Evolutionary conservation across 2,797 vertebrate genomes (phyloP).

Genomic region (Alfaro cultratus): DNA sequence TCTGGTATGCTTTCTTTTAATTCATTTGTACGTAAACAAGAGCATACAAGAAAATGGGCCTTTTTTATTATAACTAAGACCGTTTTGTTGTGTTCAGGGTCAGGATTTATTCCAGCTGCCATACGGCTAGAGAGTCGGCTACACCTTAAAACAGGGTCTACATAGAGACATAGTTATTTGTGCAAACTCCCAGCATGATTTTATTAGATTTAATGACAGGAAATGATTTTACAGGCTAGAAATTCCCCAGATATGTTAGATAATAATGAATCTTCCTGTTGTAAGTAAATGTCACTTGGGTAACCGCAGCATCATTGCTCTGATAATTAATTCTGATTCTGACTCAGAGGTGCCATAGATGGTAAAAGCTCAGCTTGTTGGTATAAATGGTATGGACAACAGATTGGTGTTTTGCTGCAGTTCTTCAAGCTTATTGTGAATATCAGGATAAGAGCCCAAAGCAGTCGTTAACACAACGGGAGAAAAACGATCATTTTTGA

Average conservation of each 20-base stretch:
- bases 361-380: not conserved
- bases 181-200: not conserved
- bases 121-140: not conserved
- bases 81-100: not conserved
- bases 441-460: not conserved
- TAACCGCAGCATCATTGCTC: constrained; percentile 5
- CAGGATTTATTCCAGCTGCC: not conserved
- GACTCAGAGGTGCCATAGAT: not conserved
- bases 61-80: not conserved
- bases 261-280: not conserved
- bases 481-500: not conserved
- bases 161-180: not conserved
- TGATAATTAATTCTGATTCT: constrained; percentile 4
- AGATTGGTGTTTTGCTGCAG: not conserved
- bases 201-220: constrained; percentile 1
- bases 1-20: not conserved
- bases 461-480: not conserved
- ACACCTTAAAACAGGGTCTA: not conserved
- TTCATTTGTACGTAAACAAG: not conserved
- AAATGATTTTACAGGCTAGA: not conserved
- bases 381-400: not conserved
- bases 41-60: not conserved
- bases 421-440: not conserved
- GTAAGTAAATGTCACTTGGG: not conserved
- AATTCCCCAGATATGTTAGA: not conserved